phyloP scores from a whole-genome alignment of 2,113 vertebrate genomes.

The Orycteropus afer region DNA sequence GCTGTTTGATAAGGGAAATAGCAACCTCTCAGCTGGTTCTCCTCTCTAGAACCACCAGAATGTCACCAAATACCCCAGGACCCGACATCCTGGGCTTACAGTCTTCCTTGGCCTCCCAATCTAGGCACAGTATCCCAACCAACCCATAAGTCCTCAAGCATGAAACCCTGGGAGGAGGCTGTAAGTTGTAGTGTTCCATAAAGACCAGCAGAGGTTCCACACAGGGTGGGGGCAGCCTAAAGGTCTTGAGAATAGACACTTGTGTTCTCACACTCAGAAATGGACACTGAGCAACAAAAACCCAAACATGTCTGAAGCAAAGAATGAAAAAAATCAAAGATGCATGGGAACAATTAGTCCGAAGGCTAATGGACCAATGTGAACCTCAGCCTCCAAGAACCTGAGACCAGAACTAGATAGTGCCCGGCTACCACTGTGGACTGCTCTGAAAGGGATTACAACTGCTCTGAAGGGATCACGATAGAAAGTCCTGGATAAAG shows the following conservation, averaged over 20 bases:
- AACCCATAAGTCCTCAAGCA: not conserved
- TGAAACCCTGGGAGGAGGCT: not conserved
- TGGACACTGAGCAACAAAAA: not conserved
- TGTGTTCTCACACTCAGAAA: not conserved
- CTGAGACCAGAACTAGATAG: too few species aligned
- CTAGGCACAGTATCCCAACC: not conserved
- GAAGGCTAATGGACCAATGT: too few species aligned
- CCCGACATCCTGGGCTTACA: not conserved
- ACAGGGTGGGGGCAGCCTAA: not conserved
- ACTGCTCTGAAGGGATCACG: too few species aligned
- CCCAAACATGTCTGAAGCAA: too few species aligned
- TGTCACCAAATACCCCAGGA: not conserved
- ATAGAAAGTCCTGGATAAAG: too few species aligned
- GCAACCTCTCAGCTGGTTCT: not conserved
- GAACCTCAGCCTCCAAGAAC: too few species aligned
- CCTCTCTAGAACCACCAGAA: not conserved
- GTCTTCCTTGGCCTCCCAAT: not conserved
- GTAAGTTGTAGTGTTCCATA: not conserved
- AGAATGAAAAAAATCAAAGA: too few species aligned
- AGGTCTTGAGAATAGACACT: not conserved
- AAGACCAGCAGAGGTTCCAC: not conserved
- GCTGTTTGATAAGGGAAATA: not conserved
- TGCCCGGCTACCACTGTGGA: too few species aligned
- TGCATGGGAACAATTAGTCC: too few species aligned
- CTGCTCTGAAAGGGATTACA: too few species aligned